phyloP scores from a whole-genome alignment of 37 sponge, comb jelly and placozoan species.

The Ephydatia muelleri region DNA sequence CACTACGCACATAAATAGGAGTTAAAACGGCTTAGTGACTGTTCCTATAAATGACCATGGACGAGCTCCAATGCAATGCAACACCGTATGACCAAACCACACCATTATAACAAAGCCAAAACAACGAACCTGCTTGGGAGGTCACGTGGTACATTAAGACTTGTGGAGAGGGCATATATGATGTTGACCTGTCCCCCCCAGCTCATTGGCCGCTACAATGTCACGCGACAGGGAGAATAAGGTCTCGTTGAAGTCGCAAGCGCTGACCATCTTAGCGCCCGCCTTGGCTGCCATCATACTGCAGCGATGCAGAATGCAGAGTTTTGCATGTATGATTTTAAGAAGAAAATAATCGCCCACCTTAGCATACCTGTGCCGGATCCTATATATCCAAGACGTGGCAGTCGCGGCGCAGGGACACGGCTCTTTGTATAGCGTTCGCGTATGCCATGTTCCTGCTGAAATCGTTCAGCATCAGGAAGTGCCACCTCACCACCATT shows the following conservation, averaged over 20 bases:
- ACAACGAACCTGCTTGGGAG: constrained; percentile 52
- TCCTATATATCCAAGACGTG: constrained; percentile 73
- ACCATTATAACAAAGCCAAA: no score
- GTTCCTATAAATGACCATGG: no score
- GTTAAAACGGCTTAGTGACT: no score
- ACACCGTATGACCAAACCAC: no score
- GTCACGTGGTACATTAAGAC: constrained; percentile 33
- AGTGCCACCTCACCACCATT: constrained; percentile 73
- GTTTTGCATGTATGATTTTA: neutral
- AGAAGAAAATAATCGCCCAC: constrained; percentile 28
- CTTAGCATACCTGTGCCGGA: constrained; percentile 81
- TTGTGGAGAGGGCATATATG: constrained; percentile 30
- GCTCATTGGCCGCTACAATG: constrained; percentile 43
- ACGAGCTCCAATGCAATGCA: no score
- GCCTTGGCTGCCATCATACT: constrained; percentile 75
- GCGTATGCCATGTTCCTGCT: constrained; percentile 47
- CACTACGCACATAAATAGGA: no score
- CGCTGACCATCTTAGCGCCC: constrained; percentile 62
- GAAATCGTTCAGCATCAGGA: constrained; percentile 73
- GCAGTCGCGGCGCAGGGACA: constrained; percentile 19
- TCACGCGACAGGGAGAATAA: constrained; percentile 52
- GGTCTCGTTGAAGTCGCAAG: constrained; percentile 49
- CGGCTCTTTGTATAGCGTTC: constrained; percentile 42
- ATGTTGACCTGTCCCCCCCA: constrained; percentile 35
- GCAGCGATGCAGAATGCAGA: neutral